Evolutionary conservation across 2,113 vertebrate species (phyloP), one percentile per base, ranked within the genome.

Genomic region (Alaudala cheleensis): DNA sequence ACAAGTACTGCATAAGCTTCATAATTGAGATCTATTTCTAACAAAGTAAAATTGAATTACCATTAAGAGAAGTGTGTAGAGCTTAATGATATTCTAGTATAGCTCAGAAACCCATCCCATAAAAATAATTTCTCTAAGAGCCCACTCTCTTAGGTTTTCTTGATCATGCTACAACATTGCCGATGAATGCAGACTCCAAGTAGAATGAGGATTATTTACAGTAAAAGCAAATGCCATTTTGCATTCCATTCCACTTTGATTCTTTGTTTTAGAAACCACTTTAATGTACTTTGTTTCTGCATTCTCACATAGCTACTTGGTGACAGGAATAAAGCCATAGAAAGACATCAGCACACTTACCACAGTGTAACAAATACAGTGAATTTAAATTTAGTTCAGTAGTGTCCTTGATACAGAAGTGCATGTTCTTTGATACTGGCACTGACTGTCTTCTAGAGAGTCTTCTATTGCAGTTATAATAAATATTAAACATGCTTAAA

Each of bases 1-100:
- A 45, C 8, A 87, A 93, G 40, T 51, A 65, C 44, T 29, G 28
- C 26, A 13, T 34, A 51, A 86, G 33, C 5, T 1, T 69, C 45
- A 81, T 89, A 92, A 89, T 65, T 91, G 72, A 87, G 73, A 89
- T 79, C 79, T 87, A 67, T 89, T 95, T 93, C 34, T 91, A 91
- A 89, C 10, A 81, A 90, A 86, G 17, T 8, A 92, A 88, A 94
- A 74, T 23, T 86, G 72, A 74, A 92, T 93, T 81, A 61, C 31
- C 37, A 60, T 87, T 92, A 93, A 81, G 44, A 91, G 44, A 89
- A 86, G 18, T 69, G 18, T 47, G 45, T 51, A 89, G 37, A 84
- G 9, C 56, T 91, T 85, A 89, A 89, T 65, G 45, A 49, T 79
- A 71, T 79, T 79, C 18, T 57, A 71, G 15, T 64, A 84, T 91